Evolutionary conservation across 2,797 vertebrate genomes (phyloP).

Genomic region (Myiothlypis chrysogaster): DNA sequence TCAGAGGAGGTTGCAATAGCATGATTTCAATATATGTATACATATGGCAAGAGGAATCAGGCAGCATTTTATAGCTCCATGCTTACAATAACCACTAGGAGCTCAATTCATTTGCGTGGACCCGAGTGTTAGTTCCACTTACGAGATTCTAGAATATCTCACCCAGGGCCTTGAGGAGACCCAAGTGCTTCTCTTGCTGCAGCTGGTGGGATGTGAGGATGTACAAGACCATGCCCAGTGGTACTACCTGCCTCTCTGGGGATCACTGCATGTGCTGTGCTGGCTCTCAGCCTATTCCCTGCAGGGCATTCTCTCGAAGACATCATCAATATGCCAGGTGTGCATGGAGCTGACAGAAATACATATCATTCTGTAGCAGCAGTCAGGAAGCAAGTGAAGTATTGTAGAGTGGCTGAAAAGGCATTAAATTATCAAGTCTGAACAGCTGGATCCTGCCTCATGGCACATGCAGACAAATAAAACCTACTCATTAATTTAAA

Average conservation of each 20-base stretch:
- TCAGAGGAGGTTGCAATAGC: background rate
- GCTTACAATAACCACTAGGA: background rate
- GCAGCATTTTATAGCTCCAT: background rate
- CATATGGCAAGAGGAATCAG: background rate
- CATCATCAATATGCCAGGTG: rapidly evolving
- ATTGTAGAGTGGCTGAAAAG: background rate
- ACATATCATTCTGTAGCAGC: background rate
- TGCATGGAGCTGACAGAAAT: background rate
- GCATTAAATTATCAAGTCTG: background rate
- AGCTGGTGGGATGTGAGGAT: background rate
- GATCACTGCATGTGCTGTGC: background rate
- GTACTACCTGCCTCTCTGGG: background rate
- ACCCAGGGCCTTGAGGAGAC: background rate
- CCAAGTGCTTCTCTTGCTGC: background rate
- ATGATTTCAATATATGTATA: background rate
- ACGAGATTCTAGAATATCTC: background rate
- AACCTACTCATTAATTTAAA: background rate
- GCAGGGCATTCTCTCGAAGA: rapidly evolving
- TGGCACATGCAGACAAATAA: background rate
- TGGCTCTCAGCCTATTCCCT: background rate
- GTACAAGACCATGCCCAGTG: background rate
- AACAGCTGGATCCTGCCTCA: background rate
- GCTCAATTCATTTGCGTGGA: rapidly evolving
- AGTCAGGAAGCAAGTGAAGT: background rate
- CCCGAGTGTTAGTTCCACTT: no score